Evolutionary conservation across 1,140 invertebrate genomes (phyloP).

Genomic region (Drosophila ohnishii): DNA sequence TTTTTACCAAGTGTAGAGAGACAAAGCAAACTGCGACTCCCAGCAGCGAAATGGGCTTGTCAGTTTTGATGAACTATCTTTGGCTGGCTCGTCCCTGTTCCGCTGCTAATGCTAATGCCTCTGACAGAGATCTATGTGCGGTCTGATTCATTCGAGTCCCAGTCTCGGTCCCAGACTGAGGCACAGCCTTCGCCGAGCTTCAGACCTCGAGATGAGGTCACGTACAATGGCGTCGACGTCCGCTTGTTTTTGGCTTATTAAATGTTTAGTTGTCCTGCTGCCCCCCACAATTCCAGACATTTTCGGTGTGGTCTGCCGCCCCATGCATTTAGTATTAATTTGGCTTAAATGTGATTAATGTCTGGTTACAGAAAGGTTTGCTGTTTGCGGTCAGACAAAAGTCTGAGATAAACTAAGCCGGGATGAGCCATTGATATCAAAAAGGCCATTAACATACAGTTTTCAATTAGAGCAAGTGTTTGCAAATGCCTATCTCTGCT

Average conservation of each 20-base stretch:
- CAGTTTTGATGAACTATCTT: slow-evolving; percentile 79
- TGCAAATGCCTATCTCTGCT: not conserved
- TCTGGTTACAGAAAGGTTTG: slow-evolving; percentile 35
- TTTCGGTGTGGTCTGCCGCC: slow-evolving; percentile 13
- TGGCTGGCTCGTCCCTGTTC: slow-evolving; percentile 49
- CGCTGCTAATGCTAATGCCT: slow-evolving; percentile 71
- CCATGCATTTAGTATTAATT: slow-evolving; percentile 69
- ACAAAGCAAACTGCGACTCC: slow-evolving; percentile 25
- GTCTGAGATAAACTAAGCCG: slow-evolving; percentile 30
- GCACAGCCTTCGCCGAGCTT: not conserved
- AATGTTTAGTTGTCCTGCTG: slow-evolving; percentile 63
- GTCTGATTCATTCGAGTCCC: slow-evolving; percentile 67
- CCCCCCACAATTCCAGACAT: slow-evolving; percentile 34
- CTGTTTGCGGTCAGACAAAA: slow-evolving; percentile 19
- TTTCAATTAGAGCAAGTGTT: slow-evolving; percentile 33
- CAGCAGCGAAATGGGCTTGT: slow-evolving; percentile 71
- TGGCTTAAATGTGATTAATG: slow-evolving; percentile 76
- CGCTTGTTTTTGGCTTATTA: slow-evolving; percentile 72
- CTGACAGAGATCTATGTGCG: slow-evolving; percentile 76
- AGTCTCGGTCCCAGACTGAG: slow-evolving; percentile 16
- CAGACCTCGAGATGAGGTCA: slow-evolving; percentile 61
- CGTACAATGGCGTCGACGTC: slow-evolving; percentile 63
- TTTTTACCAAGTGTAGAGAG: not conserved
- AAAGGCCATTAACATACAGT: slow-evolving; percentile 19
- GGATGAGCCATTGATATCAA: slow-evolving; percentile 31